Base-by-base conservation (phyloP, 2,797 vertebrate species). In the Oreonectes daqikongensis region DNA sequence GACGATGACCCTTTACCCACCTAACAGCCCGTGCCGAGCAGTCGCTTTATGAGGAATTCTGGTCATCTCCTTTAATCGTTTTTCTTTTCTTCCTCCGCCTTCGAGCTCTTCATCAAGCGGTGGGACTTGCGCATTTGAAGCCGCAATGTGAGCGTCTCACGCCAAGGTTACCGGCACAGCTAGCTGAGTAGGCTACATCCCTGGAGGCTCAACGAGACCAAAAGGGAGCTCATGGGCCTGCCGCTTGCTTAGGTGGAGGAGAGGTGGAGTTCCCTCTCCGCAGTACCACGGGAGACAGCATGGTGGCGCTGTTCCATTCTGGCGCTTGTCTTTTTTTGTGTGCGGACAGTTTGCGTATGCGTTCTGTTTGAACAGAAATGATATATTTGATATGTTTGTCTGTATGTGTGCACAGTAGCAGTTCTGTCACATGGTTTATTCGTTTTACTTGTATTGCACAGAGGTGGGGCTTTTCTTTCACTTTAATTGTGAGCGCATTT, bases 1-100 rank as follows among this genome's bases (percentile, higher is more conserved):
- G 97, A 99, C 1, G 97, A 99, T 7, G 97, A 99, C 88, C 97
- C 97, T 0, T 83, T 98, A 5, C 97, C 97, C 61, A 98, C 96
- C 86, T 99, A 97, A 91, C 75, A 48, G 30, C 63, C 24, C 8
- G 2, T 18, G 57, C 24, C 0, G 10, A 18, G 44, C 18, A 17
- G 68, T 63, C 57, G 7, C 42, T 20, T n/a, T 44, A n/a, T 28
- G 42, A 59, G 60, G 28, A 66, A 69, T 68, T 57, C 78, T 78
- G 73, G 85, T 78, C 79, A 80, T 84, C 83, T 82, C 82, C 75
- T 84, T 85, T 81, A 68, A 32, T 69, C 22, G 32, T 63, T 79
- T 78, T 78, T 79, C 66, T 71, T 87, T 69, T 84, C 80, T 81
- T 86, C 85, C 85, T 84, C 87, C 88, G 83, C 90, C 90, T 90